Evolutionary conservation across 2,888 invertebrate species (phyloP).

Genomic region (Melanchra persicariae): DNA sequence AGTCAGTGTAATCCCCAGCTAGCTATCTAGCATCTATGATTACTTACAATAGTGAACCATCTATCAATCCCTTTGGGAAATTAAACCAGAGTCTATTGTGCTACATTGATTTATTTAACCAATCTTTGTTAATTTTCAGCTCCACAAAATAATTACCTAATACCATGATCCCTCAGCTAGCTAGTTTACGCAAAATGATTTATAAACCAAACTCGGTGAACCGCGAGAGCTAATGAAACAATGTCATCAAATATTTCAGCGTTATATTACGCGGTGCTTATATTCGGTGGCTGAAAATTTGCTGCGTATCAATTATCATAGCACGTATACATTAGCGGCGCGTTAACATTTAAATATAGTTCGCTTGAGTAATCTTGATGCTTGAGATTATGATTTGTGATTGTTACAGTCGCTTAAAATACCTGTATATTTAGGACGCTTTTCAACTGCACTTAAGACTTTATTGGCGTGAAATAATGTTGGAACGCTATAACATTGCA

Average conservation of each 20-base stretch:
- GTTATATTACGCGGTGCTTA: constrained; percentile 30
- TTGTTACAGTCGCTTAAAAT: not conserved
- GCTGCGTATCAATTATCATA: constrained; percentile 65
- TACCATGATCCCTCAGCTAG: constrained; percentile 25
- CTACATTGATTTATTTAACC: constrained; percentile 5
- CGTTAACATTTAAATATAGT: constrained; percentile 55
- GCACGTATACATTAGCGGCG: constrained; percentile 58
- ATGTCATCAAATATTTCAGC: constrained; percentile 51
- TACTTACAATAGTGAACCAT: not conserved
- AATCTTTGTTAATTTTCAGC: constrained; percentile 6
- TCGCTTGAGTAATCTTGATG: constrained; percentile 36
- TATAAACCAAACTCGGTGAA: constrained; percentile 23
- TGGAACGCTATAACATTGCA: no score
- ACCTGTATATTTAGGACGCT: no score
- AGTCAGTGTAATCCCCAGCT: not conserved
- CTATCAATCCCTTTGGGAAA: constrained; percentile 28
- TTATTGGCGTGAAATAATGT: no score
- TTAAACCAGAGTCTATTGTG: constrained; percentile 8
- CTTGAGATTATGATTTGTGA: constrained; percentile 18
- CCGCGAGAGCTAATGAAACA: constrained; percentile 47
- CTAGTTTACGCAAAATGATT: constrained; percentile 31
- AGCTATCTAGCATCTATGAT: not conserved
- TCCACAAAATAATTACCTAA: constrained; percentile 7
- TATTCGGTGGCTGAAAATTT: constrained; percentile 52
- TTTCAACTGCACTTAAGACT: no score